Evolutionary conservation across 2,888 invertebrate species (phyloP).

Genomic region (Lissonota sp.): DNA sequence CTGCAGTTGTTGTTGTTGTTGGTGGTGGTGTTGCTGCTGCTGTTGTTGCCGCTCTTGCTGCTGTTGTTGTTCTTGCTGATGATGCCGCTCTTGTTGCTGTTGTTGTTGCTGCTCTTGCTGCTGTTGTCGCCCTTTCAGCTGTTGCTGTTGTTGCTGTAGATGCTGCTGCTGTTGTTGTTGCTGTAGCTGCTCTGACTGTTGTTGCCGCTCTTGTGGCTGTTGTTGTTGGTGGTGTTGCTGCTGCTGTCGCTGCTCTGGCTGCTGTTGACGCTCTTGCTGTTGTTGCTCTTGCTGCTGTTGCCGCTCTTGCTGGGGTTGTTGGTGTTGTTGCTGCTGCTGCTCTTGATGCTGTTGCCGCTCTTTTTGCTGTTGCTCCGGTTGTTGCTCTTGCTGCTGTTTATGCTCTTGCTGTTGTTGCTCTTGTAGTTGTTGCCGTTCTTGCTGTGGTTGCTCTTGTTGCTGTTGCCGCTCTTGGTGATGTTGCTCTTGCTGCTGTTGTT

Average conservation of each 20-base stretch:
- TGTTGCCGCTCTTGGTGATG: slow-evolving; percentile 45
- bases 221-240: slow-evolving; percentile 67
- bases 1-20: slow-evolving; percentile 37
- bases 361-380: slow-evolving; percentile 61
- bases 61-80: no score
- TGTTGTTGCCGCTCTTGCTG: no score
- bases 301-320: slow-evolving; percentile 68
- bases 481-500: no score
- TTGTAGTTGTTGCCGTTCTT: slow-evolving; percentile 62
- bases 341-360: slow-evolving; percentile 48
- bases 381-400: slow-evolving; percentile 62
- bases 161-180: slow-evolving; percentile 38
- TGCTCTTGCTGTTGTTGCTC: slow-evolving; percentile 68
- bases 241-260: slow-evolving; percentile 67
- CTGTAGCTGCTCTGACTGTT: slow-evolving; percentile 78
- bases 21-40: no score
- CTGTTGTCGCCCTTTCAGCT: slow-evolving; percentile 55
- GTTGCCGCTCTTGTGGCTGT: no score
- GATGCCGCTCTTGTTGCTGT: slow-evolving; percentile 47
- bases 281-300: slow-evolving; percentile 69
- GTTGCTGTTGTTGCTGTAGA: slow-evolving; percentile 57
- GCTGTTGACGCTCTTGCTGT: slow-evolving; percentile 66
- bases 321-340: slow-evolving; percentile 66
- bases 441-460: slow-evolving; percentile 84
- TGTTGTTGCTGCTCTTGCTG: slow-evolving; percentile 67